Evolutionary conservation across 92 coral and sea anemone genomes (phyloP).

Genomic region (Siderastrea siderea): DNA sequence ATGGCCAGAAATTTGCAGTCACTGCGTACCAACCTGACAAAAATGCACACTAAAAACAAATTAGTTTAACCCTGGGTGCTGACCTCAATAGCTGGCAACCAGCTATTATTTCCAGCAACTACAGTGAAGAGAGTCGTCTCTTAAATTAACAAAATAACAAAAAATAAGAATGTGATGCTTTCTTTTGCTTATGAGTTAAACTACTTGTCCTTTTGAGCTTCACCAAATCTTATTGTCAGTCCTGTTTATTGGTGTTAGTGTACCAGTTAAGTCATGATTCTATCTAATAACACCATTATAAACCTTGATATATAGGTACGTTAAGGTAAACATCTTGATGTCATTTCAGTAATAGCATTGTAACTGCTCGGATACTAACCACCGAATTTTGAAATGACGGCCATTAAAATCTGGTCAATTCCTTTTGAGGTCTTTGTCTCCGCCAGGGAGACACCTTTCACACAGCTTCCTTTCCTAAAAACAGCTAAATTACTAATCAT

Average conservation of each 20-base stretch:
- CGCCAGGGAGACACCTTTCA: not conserved
- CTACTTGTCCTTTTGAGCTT: too few relatives aligned
- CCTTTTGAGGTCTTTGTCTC: not conserved
- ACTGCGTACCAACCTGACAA: constrained; percentile 36
- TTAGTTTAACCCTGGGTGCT: not conserved
- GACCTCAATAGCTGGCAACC: too few relatives aligned
- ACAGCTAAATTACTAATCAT: too few relatives aligned
- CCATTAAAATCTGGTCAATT: not conserved
- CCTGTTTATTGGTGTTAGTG: too few relatives aligned
- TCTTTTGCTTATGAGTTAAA: too few relatives aligned
- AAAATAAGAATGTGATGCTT: too few relatives aligned
- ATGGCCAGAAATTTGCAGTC: constrained; percentile 54
- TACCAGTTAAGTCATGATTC: too few relatives aligned
- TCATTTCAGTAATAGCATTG: too few relatives aligned
- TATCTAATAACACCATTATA: too few relatives aligned
- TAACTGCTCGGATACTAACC: not conserved
- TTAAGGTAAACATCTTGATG: not conserved
- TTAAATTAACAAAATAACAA: too few relatives aligned
- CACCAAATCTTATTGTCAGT: too few relatives aligned
- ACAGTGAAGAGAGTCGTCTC: not conserved
- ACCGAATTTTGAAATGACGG: constrained; percentile 1
- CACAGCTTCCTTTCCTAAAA: not conserved
- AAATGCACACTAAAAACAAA: not conserved
- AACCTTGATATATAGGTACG: too few relatives aligned
- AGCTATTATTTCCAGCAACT: not conserved